Percentiles rank a stretch among this genome's conserved stretches.
phyloP scores from a whole-genome alignment of 1,140 invertebrate genomes.

The Metaphire vulgaris region DNA sequence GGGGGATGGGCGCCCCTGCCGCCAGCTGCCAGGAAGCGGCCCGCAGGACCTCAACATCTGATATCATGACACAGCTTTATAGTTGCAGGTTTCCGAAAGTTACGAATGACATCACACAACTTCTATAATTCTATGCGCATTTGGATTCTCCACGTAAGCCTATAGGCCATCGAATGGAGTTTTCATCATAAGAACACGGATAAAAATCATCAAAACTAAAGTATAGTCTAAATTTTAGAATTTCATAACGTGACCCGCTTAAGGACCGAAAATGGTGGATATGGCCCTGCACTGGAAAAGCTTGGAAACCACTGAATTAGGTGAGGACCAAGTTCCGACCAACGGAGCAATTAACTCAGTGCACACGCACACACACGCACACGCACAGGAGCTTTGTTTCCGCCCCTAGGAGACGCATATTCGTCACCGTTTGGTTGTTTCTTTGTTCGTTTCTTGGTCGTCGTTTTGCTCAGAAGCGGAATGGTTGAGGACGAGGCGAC shows the following conservation, averaged over 20 bases:
- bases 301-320: neutral
- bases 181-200: neutral
- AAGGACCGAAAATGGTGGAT: neutral
- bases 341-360: neutral
- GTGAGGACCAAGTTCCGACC: neutral
- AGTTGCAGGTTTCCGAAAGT: too few species aligned
- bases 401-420: neutral
- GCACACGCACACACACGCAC: constrained; percentile 13
- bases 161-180: neutral
- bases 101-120: neutral
- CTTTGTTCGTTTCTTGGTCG: neutral
- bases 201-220: neutral
- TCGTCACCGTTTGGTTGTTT: neutral
- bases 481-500: neutral
- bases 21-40: too few species aligned
- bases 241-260: neutral
- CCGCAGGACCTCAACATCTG: too few species aligned
- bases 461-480: neutral
- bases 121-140: neutral
- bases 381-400: neutral
- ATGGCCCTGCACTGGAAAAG: neutral
- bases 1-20: too few species aligned
- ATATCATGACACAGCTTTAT: too few species aligned
- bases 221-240: neutral
- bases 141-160: neutral